Evolutionary conservation across 1,140 invertebrate species (phyloP).

Genomic region (Laodelphax striatellus): DNA sequence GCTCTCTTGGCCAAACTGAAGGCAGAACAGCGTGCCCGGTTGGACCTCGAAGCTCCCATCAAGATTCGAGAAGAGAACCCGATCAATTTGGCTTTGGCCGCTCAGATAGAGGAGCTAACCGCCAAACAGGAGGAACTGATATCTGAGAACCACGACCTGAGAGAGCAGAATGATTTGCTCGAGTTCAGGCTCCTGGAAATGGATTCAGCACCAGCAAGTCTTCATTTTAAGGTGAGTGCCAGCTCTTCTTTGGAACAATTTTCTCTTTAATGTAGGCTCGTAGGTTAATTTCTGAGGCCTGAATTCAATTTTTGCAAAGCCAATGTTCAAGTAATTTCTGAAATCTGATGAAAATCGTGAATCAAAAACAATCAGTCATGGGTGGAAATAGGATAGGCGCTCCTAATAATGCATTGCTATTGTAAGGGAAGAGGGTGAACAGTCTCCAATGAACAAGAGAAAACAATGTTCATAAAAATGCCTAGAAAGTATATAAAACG

Average conservation of each 20-base stretch:
- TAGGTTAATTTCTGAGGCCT: too few species aligned
- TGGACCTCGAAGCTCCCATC: conserved; percentile 6
- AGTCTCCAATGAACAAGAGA: too few species aligned
- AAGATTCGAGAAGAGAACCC: conserved; percentile 12
- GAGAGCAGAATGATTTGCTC: conserved; percentile 34
- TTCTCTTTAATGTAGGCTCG: too few species aligned
- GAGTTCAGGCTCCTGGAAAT: conserved; percentile 36
- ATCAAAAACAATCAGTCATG: too few species aligned
- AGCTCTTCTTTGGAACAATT: background rate
- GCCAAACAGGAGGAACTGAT: conserved; percentile 29
- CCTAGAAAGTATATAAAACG: too few species aligned
- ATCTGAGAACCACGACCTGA: conserved; percentile 29
- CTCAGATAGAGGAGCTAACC: conserved; percentile 13
- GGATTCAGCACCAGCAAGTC: conserved; percentile 22
- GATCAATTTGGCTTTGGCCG: conserved; percentile 19
- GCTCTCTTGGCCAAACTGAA: conserved; percentile 12
- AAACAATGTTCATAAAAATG: too few species aligned
- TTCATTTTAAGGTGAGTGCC: conserved; percentile 4
- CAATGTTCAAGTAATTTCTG: too few species aligned
- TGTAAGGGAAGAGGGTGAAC: too few species aligned
- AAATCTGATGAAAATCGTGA: too few species aligned
- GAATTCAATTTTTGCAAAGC: background rate
- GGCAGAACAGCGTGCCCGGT: conserved; percentile 15
- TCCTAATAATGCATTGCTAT: too few species aligned
- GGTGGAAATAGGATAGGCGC: too few species aligned